These are phyloP conservation scores for Lanistes nyassanus DNA, from an alignment of 1,140 invertebrate genomes.

Conservation along the genomic window DNA sequence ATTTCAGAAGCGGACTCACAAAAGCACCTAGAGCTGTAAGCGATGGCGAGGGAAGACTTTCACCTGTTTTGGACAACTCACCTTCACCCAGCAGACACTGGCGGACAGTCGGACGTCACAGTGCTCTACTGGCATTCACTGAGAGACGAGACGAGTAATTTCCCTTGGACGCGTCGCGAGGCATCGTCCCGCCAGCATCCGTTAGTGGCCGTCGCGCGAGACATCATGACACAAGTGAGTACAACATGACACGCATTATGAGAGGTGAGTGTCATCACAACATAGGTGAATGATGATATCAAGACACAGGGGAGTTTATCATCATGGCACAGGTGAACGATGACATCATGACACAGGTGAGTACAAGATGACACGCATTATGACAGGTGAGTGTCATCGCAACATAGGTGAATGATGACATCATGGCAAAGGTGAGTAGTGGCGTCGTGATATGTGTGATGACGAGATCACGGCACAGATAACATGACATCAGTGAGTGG, in stretches of 20 bases:
- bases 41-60: conserved; percentile 27
- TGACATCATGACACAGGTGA: neutral
- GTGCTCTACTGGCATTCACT: conserved; percentile 24
- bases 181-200: conserved; percentile 14
- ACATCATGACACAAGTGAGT: conserved; percentile 26
- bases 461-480: neutral
- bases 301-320: neutral
- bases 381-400: neutral
- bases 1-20: neutral
- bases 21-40: neutral
- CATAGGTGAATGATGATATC: neutral
- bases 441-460: neutral
- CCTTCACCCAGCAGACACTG: conserved; percentile 7
- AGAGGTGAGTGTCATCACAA: too few relatives aligned
- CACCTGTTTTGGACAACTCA: conserved; percentile 32
- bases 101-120: conserved; percentile 9
- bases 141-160: conserved; percentile 23
- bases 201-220: conserved; percentile 22
- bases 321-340: neutral
- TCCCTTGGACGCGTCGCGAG: conserved; percentile 25
- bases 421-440: neutral
- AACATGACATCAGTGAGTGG: neutral
- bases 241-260: too few relatives aligned
- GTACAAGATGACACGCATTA: too few relatives aligned
- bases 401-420: neutral